These are phyloP conservation scores for Drosophila prolongata DNA, from an alignment of 2,888 invertebrate genomes.

Conservation along the genomic window DNA sequence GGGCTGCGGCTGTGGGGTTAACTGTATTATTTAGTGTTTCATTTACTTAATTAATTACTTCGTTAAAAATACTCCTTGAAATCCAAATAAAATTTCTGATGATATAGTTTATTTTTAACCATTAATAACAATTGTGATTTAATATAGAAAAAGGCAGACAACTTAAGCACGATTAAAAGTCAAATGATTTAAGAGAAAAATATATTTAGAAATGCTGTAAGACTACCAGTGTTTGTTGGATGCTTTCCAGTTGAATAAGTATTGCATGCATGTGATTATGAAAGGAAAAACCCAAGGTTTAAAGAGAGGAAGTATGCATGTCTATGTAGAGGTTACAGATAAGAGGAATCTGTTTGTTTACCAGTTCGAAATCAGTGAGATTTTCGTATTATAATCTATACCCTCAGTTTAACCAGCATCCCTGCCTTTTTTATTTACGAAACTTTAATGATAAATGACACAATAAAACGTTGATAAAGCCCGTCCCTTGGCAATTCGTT, in stretches of 20 bases:
- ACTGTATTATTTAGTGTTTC: not conserved
- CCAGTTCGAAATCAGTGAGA: not conserved
- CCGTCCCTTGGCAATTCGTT: slow-evolving; percentile 9
- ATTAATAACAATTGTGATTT: no score
- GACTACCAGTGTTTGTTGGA: slow-evolving; percentile 13
- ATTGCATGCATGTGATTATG: not conserved
- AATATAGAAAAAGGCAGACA: no score
- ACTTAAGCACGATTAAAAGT: not conserved
- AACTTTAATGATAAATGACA: not conserved
- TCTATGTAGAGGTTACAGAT: not conserved
- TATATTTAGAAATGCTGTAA: slow-evolving; percentile 21
- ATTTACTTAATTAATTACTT: not conserved
- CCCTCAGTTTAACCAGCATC: not conserved
- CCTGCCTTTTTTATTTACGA: not conserved
- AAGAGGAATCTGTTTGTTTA: slow-evolving; percentile 4
- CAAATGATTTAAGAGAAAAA: not conserved
- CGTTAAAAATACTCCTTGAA: no score
- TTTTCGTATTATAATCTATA: not conserved
- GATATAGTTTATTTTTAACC: no score
- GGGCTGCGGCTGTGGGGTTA: no score
- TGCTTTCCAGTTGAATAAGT: slow-evolving; percentile 19
- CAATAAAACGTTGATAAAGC: slow-evolving; percentile 7
- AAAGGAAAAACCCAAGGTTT: not conserved
- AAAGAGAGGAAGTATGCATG: not conserved
- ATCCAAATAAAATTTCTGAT: no score